Evolutionary conservation across 1,140 invertebrate genomes (phyloP).

Genomic region (Euura lappo): DNA sequence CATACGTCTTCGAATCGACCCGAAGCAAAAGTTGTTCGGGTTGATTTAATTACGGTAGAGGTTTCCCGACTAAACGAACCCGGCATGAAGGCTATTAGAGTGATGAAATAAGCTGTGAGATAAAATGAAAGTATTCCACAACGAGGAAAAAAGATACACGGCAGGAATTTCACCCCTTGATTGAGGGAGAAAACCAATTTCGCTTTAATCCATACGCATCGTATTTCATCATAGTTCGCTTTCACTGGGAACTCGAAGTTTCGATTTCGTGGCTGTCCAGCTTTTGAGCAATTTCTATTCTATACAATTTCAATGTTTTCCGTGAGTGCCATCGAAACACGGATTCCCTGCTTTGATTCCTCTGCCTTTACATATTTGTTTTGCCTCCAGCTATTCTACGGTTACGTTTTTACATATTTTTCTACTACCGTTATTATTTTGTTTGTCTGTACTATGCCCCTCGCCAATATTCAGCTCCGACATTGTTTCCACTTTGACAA

Average conservation of each 20-base stretch:
- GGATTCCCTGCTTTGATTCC: background rate
- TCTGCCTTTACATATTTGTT: background rate
- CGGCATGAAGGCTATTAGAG: too few relatives aligned
- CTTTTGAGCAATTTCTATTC: background rate
- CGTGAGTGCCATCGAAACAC: background rate
- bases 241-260: background rate
- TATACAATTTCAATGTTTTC: background rate
- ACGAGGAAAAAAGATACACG: background rate
- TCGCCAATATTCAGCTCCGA: too few relatives aligned
- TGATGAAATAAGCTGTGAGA: background rate
- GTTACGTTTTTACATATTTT: background rate
- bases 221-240: background rate
- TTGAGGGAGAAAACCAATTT: background rate
- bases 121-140: background rate
- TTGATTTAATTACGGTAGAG: background rate
- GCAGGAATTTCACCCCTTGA: too few relatives aligned
- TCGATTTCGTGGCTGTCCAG: background rate
- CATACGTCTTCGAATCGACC: background rate
- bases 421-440: background rate
- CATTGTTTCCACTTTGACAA: too few relatives aligned
- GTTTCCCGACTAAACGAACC: background rate
- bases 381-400: background rate
- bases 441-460: background rate
- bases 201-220: background rate
- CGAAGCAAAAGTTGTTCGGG: background rate